phyloP scores from a whole-genome alignment of 2,888 invertebrate genomes.

The Tuta absoluta region DNA sequence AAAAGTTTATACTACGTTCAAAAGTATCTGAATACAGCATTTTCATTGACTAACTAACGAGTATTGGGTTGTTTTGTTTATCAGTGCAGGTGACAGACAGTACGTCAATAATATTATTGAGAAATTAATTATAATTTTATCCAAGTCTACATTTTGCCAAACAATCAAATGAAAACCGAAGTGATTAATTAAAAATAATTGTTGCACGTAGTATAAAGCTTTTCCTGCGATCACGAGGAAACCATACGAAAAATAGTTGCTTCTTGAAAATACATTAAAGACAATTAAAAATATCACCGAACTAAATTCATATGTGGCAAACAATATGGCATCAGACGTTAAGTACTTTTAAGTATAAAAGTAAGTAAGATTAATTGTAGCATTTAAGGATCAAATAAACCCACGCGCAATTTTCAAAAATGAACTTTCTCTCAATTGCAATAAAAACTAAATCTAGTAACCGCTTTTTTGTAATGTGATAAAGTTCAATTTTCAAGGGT shows the following conservation, averaged over 20 bases:
- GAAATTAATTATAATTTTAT: not conserved
- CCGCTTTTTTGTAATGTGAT: no score
- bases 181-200: not conserved
- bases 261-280: constrained; percentile 63
- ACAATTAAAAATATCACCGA: constrained; percentile 75
- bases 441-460: no score
- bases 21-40: constrained; percentile 4
- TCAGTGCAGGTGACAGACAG: no score
- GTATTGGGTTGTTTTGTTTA: not conserved
- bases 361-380: constrained; percentile 50
- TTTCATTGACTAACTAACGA: not conserved
- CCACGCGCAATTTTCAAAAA: no score
- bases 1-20: constrained; percentile 20
- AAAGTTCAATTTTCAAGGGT: no score
- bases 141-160: not conserved
- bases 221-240: constrained; percentile 30
- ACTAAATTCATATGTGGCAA: constrained; percentile 75
- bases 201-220: constrained; percentile 5
- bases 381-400: constrained; percentile 25
- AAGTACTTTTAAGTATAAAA: constrained; percentile 72
- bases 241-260: constrained; percentile 38
- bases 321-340: constrained; percentile 79
- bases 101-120: not conserved
- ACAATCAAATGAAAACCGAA: not conserved
- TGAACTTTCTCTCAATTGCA: no score